Conservation (phyloP, 2,797 vertebrate species). For the Poecilia picta region DNA sequence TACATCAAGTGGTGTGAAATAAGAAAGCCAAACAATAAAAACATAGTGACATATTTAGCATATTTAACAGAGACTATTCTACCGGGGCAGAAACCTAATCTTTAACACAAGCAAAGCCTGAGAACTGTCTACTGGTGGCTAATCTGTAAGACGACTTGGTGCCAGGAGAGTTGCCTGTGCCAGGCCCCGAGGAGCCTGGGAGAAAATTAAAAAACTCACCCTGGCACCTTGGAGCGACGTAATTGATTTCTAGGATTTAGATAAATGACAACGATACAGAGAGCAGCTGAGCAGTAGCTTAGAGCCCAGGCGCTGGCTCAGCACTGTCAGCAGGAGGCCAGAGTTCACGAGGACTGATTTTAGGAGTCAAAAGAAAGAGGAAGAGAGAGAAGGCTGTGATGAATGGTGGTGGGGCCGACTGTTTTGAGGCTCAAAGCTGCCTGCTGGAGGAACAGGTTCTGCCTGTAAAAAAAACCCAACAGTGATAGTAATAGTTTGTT, state of each 20-base stretch:
- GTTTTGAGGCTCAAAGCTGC: constrained; percentile 10
- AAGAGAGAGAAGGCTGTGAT: constrained; percentile 14
- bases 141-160: constrained; percentile 51
- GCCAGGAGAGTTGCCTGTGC: constrained; percentile 39
- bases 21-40: background rate
- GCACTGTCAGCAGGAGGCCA: constrained; percentile 49
- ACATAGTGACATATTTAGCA: background rate
- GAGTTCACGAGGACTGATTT: constrained; percentile 42
- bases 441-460: constrained; percentile 17
- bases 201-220: constrained; percentile 61
- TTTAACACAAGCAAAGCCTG: constrained; percentile 40
- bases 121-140: constrained; percentile 54
- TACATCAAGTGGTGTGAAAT: background rate
- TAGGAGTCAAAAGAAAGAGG: constrained; percentile 25
- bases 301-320: constrained; percentile 39
- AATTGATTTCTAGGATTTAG: constrained; percentile 76
- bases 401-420: constrained; percentile 27
- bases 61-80: background rate
- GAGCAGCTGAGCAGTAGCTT: constrained; percentile 31
- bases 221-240: constrained; percentile 45
- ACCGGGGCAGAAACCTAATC: constrained; percentile 30
- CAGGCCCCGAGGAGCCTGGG: constrained; percentile 32
- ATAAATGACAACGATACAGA: constrained; percentile 69
- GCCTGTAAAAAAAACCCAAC: background rate
- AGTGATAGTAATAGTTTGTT: too few species aligned